Base-by-base conservation (phyloP, 2,113 vertebrate species). In the Syngnathoides biaculeatus region DNA sequence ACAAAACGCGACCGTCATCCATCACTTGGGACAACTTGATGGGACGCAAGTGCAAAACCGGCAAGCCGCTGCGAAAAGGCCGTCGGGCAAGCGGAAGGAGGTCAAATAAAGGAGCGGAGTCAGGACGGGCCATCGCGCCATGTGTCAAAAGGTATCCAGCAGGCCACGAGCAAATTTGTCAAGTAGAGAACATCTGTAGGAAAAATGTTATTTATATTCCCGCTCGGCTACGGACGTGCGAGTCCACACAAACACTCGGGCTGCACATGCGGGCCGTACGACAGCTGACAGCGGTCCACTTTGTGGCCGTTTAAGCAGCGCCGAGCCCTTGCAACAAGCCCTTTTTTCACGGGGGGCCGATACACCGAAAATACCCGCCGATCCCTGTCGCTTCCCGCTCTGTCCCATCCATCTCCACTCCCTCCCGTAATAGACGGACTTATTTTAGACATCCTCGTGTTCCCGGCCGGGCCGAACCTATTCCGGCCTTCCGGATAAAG, bases 401-500 rank as follows among this genome's bases (percentile, higher is more conserved):
- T 40, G 75, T 84, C 80, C 86, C 74, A 83, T 86, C 86, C 87
- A 86, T 87, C 84, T 83, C 84, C 82, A 84, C 84, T 88, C 86
- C 68, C 81, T 87, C 89, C 89, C 77, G 82, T 90, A 89, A 90
- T 89, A 89, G 90, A 88, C 81, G 75, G 75, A 76, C 85, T 90
- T 89, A 84, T 91, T 91, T 91, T 90, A 89, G 88, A 86, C 87
- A 86, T 85, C 86, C 86, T 88, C 89, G 77, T 88, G 89, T 90
- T 90, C 90, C 84, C 83, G 84, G 79, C 83, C 63, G 85, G 82
- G 87, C 70, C 83, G 78, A 87, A 89, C 88, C 86, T 90, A 90
- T 91, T 89, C 87, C 87, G 85, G 84, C 79, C 86, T 91, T 89
- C 89, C 88, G 88, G 88, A 91, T 90, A 90, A 91, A 91, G 85